phyloP scores from a whole-genome alignment of 2,888 invertebrate genomes.

The Poecilobothrus nobilitatus region DNA sequence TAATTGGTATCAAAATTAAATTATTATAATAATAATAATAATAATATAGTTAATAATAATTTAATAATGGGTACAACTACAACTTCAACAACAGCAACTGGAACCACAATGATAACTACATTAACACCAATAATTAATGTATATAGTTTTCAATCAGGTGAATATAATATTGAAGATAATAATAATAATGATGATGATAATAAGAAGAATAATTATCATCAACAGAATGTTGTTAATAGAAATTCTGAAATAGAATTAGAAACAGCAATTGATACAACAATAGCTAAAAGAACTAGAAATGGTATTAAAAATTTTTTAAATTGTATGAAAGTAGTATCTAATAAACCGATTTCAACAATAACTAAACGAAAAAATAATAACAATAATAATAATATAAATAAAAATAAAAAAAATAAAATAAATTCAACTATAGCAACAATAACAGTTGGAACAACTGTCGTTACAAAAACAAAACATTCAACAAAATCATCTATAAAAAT shows the following conservation, averaged over 20 bases:
- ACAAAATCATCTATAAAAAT: not conserved
- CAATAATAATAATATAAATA: not conserved
- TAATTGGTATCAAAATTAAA: conserved; percentile 27
- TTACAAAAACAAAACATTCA: not conserved
- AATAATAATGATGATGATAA: not conserved
- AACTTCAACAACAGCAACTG: not conserved
- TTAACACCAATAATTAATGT: not conserved
- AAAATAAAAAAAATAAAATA: not conserved
- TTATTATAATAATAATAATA: not conserved
- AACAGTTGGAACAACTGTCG: not conserved
- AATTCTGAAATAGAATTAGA: conserved; percentile 18
- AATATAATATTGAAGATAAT: not conserved
- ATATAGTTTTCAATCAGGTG: not conserved
- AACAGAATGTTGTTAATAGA: not conserved
- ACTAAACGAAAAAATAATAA: not conserved
- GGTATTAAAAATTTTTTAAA: not conserved
- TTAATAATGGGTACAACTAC: not conserved
- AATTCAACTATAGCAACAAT: not conserved
- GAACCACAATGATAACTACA: not conserved
- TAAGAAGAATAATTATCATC: not conserved
- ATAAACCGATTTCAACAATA: not conserved
- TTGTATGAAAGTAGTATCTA: not conserved
- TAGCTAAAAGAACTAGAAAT: conserved; percentile 20
- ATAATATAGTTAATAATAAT: not conserved
- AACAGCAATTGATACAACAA: conserved; percentile 17